Conservation (phyloP, 1,140 invertebrate genomes). For the Rhyzopertha dominica region DNA sequence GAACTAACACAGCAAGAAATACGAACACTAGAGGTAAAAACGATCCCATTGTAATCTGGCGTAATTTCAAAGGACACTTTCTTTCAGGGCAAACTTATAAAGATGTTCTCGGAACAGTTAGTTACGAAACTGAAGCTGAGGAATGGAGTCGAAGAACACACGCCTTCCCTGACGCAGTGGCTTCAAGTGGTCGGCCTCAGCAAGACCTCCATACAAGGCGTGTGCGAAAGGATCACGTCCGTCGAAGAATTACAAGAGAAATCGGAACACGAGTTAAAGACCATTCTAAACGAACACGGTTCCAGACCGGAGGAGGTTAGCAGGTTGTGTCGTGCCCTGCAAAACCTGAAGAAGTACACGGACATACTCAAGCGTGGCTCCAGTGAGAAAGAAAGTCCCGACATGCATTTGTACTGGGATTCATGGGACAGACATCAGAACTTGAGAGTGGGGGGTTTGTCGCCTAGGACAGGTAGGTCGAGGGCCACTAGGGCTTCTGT, state of each 20-base stretch:
- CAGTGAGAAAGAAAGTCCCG: constrained; percentile 51
- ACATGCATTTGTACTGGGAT: constrained; percentile 82
- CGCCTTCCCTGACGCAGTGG: constrained; percentile 82
- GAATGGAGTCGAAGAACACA: constrained; percentile 56
- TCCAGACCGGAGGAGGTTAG: constrained; percentile 73
- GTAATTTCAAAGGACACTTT: constrained; percentile 24
- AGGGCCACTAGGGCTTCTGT: constrained; percentile 52
- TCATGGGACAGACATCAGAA: constrained; percentile 69
- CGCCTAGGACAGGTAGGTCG: constrained; percentile 54
- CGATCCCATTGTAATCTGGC: no score
- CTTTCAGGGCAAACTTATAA: constrained; percentile 86
- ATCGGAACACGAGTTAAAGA: constrained; percentile 74
- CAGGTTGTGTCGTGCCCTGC: constrained; percentile 72
- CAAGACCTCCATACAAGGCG: constrained; percentile 45
- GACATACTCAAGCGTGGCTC: constrained; percentile 57
- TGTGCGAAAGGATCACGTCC: constrained; percentile 58
- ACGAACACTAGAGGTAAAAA: constrained; percentile 82
- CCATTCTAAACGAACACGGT: constrained; percentile 61
- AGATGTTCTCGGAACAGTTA: constrained; percentile 86
- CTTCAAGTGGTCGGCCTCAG: constrained; percentile 76
- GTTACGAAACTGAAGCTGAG: constrained; percentile 73
- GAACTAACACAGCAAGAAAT: constrained; percentile 95
- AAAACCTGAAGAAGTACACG: constrained; percentile 78
- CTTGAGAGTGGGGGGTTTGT: constrained; percentile 48
- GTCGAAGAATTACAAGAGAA: constrained; percentile 78